Evolutionary conservation across 2,797 vertebrate genomes (phyloP), one percentile per base, ranked within the genome.

Genomic region (Molossus molossus): DNA sequence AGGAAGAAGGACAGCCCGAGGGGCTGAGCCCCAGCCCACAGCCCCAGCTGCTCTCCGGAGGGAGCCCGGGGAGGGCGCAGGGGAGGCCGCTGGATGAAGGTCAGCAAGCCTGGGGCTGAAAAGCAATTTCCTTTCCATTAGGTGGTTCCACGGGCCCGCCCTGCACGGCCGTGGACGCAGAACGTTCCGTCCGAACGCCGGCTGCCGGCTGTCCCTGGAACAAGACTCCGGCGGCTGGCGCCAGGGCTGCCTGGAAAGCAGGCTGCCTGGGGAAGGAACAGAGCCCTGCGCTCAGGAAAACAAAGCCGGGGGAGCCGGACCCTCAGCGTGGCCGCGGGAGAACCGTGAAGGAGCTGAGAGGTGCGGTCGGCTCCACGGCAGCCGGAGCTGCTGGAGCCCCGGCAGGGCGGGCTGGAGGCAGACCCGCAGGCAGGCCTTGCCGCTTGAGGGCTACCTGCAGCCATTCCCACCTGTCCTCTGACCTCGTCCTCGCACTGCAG

Each of bases 121-220:
- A 50, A 1, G 17, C 6, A 23, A 4, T 17, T 75, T 21, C 3
- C 21, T 57, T 70, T 85, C 90, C 84, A 2, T 88, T 15, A 82
- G 64, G 20, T 5, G 15, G 3, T 50, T 95, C 95, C 17, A 3
- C 72, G 50, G 2, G 18, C 1, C 3, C 13, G 69, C 64, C 58
- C 13, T 14, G 53, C 37, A 86, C 4, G 81, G 0, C 1, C 67
- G n/a, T 48, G 17, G 2, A 14, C 65, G 2, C 1, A 3, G 83
- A 57, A 75, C 90, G 57, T 37, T 96, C 62, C 33, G 70, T 91
- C 33, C 72, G 11, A 58, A 92, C 58, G 8, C 84, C 91, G 55
- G n/a, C 33, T 3, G 33, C 33, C 33, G 3, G 27, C 3, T 81
- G 50, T 92, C 92, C 88, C 86, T 90, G 96, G 80, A 84, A 95